Evolutionary conservation across 2,888 invertebrate species (phyloP).

Genomic region (Fragum fragum): DNA sequence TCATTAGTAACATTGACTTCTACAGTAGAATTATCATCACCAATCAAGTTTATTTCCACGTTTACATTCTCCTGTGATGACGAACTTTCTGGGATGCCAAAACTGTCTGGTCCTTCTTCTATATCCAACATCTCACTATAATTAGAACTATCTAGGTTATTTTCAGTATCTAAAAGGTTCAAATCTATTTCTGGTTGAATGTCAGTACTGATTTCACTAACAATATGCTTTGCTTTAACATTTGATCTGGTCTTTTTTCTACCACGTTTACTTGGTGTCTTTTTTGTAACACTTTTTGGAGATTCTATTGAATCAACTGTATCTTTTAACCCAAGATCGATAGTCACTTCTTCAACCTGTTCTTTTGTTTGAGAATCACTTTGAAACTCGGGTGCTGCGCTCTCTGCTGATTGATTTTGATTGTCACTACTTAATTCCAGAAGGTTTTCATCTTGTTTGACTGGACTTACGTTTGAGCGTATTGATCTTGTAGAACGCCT

Average conservation of each 20-base stretch:
- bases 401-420: too few relatives aligned
- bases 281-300: not conserved
- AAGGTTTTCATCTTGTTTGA: too few relatives aligned
- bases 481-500: too few relatives aligned
- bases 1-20: not conserved
- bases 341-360: too few relatives aligned
- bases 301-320: too few relatives aligned
- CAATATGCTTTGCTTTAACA: not conserved
- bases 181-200: not conserved
- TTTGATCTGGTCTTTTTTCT: slow-evolving; percentile 1
- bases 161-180: not conserved
- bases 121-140: slow-evolving; percentile 1
- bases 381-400: too few relatives aligned
- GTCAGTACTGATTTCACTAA: not conserved
- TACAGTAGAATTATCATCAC: not conserved
- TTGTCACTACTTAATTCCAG: too few relatives aligned
- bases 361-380: too few relatives aligned
- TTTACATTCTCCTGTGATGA: not conserved
- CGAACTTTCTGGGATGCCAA: not conserved
- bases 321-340: too few relatives aligned
- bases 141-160: not conserved
- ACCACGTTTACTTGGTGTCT: not conserved
- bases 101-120: not conserved
- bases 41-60: not conserved
- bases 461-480: too few relatives aligned